Base-by-base conservation (phyloP, 92 coral and sea anemone species). In the Anthopleura xanthogrammica region DNA sequence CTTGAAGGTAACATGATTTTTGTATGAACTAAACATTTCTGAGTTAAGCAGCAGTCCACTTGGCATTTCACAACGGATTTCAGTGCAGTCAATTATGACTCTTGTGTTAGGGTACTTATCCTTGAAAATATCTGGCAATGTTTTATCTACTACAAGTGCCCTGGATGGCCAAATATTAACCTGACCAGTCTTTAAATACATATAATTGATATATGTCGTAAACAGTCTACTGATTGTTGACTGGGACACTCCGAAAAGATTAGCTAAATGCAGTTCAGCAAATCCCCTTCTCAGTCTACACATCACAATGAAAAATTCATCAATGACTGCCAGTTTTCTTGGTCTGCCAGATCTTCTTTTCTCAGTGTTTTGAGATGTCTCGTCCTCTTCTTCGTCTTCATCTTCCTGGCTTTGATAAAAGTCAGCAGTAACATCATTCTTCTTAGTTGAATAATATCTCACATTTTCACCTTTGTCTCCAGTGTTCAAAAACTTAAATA, bases 381-480 rank as follows among this genome's bases (percentile, higher is more conserved):
- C 89, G 17, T 80, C 83, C 40, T 85, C 73, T 64, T n/a, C 78
- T 65, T 66, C 82, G 55, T 89, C 89, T 41, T 84, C 79, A 70
- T 89, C 89, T 41, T 84, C 79, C n/a, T 85, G 70, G 16, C 14
- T 43, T 52, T 80, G 24, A 52, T 88, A 84, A 58, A 88, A 88
- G 41, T 85, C 85, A 78, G 85, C 91, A 24, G 87, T 79, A 17
- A 87, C 84, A 70, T 57, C 87, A 42, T 75, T 87, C 54, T 86
- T 78, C 58, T 54, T 54, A 86, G 78, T 83, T 20, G 89, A 72
- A 52, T 89, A 88, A 64, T 88, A 88, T 60, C 91, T 88, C 52
- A 88, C 41, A 80, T 88, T 88, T 80, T 88, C 85, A 2, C 88
- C 88, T 14, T 83, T 62, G 71, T 65, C 85, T 2, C 89, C 88